Evolutionary conservation across 1,140 invertebrate genomes (phyloP), one percentile per base, ranked within the genome.

Genomic region (Trichonephila clavipes): DNA sequence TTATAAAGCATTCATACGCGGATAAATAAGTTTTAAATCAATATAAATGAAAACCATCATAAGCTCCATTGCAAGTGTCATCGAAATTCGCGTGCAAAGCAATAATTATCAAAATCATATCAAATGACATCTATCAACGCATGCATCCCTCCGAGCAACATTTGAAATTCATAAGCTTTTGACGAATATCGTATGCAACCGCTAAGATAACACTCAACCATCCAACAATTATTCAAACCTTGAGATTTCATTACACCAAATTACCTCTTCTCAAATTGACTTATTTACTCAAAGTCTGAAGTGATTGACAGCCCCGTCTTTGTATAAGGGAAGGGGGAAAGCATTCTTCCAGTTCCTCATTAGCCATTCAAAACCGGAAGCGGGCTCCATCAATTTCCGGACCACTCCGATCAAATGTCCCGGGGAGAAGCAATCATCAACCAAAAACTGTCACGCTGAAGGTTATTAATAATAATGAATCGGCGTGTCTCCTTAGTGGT

Each of bases 391-490:
- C 66, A 69, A 69, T 69, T 69, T 77, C 72, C 72, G 28, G 24
- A 18, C 18, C 28, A 16, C 18, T 34, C 72, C 28, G 72, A 77
- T 77, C 72, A 34, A 7, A 34, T 77, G 72, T 34, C 72, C 72
- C 28, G 10, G 14, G 28, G n/a, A 10, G n/a, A 24, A n/a, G n/a
- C 66, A 69, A 69, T 69, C 72, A 40, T 40, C 34, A 34, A 77
- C 34, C 34, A 77, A 77, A 77, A 77, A 77, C 72, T 77, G 72
- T 77, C 72, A 77, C 28, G 72, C 62, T 18, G 72, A 14, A 2
- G 24, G 28, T 77, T 77, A 77, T 77, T 77, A 77, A 77, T 77
- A 34, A 40, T 40, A 77, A 77, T 77, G 72, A 40, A 77, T 77
- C 28, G 72, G 18, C 24, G 14, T 14, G 28, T 7, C 28, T 77